Evolutionary conservation across 1,140 invertebrate species (phyloP), one percentile per base, ranked within the genome.

Genomic region (Heliconius hewitsoni): DNA sequence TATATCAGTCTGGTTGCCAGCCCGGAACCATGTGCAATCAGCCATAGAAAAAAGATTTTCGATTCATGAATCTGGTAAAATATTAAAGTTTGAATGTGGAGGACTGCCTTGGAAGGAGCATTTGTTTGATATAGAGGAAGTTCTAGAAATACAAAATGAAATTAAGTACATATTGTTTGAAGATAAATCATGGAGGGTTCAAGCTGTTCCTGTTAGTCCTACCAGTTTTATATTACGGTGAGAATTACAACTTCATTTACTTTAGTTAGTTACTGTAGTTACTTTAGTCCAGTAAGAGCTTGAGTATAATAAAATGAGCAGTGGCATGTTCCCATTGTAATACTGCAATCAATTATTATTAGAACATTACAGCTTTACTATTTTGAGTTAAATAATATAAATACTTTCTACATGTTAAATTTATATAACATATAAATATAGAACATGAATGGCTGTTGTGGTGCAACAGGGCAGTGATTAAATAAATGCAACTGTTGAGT

Each of bases 51-150:
- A 96, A 18, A 95, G 98, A 73, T 96, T 96, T 83, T 87, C 96
- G 60, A 90, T 97, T 2, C 90, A 96, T 85, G 81, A 94, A 39
- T 95, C 95, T 27, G 98, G 98, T 1, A 95, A 98, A 94, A 98
- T 99, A 77, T 94, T 99, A 1, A 93, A 96, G 76, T 95, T 99
- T 18, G 94, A 94, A 3, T 95, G 95, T 57, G 93, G 95, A 18
- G 60, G 60, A 1, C 96, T 96, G 86, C 98, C 98, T 0, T 99
- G 98, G 98, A 98, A 98, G 88, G 96, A 98, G 74, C 98, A 99
- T 94, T 95, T 99, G 46, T 97, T 97, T 84, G 94, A 96, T 55
- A 85, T 99, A 73, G 99, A 99, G 95, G 95, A 96, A 81, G 96
- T 98, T 88, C 87, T 97, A 81, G 93, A 95, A 0, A 90, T 99